Evolutionary conservation across 1,140 invertebrate species (phyloP).

Genomic region (Pteromalus puparum): DNA sequence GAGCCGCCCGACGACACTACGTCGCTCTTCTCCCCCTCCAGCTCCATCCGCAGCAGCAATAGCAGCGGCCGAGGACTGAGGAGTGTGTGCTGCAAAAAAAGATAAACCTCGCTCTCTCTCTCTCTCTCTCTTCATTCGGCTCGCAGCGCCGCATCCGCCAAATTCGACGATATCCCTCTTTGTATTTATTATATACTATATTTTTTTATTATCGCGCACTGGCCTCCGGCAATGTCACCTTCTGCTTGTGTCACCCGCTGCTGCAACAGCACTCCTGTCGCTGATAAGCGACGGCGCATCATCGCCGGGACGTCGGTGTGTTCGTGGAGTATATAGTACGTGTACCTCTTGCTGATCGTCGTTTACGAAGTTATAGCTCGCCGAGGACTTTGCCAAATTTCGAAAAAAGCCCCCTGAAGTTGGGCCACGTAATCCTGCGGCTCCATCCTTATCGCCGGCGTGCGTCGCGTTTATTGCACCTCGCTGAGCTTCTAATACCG

Average conservation of each 20-base stretch:
- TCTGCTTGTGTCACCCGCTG: background rate
- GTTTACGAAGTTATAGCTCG: too few relatives aligned
- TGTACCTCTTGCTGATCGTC: too few relatives aligned
- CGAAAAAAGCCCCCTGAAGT: too few relatives aligned
- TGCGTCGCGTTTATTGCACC: too few relatives aligned
- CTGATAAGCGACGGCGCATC: background rate
- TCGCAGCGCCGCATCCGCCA: background rate
- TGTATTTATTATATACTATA: background rate
- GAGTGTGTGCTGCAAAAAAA: background rate
- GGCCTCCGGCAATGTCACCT: background rate
- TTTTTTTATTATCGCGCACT: background rate
- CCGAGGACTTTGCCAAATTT: too few relatives aligned
- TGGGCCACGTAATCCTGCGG: too few relatives aligned
- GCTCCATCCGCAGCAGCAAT: background rate
- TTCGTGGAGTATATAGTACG: background rate
- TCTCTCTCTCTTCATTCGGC: background rate
- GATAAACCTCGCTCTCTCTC: background rate
- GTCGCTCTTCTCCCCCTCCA: background rate
- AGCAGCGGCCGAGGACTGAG: background rate
- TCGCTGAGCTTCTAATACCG: too few relatives aligned
- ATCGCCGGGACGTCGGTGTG: background rate
- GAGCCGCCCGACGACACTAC: background rate
- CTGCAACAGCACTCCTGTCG: too few relatives aligned
- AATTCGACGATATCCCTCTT: background rate
- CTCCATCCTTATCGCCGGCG: too few relatives aligned